Base-by-base conservation (phyloP, 2,888 invertebrate species). In the Trachelus iudaicus region DNA sequence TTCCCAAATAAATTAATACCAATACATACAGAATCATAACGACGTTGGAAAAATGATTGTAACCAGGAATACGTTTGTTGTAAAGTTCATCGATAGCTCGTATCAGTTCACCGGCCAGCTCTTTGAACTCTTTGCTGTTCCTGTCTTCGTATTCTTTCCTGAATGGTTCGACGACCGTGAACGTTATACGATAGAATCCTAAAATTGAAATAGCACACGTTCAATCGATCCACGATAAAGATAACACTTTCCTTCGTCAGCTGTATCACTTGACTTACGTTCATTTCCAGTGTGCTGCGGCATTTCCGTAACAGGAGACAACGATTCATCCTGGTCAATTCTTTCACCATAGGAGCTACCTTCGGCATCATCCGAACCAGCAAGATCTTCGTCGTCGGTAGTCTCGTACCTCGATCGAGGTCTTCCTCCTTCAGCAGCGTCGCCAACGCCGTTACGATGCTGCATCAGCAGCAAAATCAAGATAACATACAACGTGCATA, bases 21-120 rank as follows among this genome's bases (percentile, higher is more conserved):
- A 75, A 78, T 76, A 94, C 95, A 94, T 91, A 96, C 96, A 94
- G 94, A 87, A 96, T 94, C 82, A 94, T 94, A 33, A 96, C 93
- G 31, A 96, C 94, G 79, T 93, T 94, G 0, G 95, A 93, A 6
- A 84, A 84, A 69, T 89, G 87, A 69, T 86, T 84, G 76, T 87
- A 84, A 30, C 79, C 78, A 2, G 87, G 86, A 69, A 88, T 79
- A 11, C 76, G 80, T 75, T 85, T 83, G 12, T 92, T 92, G 85
- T 94, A 95, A 9, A 96, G 90, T 2, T 91, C 89, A 81, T 95
- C 94, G 13, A 96, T 92, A 0, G 93, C 94, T 33, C 92, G 91
- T 0, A 94, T 93, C 56, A 96, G 89, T 33, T 94, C 93, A 13
- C 91, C 91, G 13, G 95, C 93, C 82, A 96, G 92, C 78, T 93